Evolutionary conservation across 2,797 vertebrate genomes (phyloP).

Genomic region (Tapera naevia): DNA sequence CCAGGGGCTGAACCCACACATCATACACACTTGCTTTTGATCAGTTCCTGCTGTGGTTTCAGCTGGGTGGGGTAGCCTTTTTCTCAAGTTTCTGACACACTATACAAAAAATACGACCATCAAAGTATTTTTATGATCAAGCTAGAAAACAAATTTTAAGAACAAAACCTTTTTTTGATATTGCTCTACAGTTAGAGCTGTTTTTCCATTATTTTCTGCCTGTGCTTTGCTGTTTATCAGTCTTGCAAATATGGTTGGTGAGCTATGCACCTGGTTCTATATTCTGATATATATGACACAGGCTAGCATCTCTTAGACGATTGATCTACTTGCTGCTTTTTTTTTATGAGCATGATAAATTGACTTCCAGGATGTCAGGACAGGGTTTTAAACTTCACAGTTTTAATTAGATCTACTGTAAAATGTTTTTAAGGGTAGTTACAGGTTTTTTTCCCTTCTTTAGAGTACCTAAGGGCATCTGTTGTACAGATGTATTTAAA

Average conservation of each 20-base stretch:
- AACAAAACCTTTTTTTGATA: not conserved
- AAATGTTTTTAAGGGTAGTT: not conserved
- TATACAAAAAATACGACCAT: not conserved
- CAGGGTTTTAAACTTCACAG: not conserved
- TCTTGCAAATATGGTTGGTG: not conserved
- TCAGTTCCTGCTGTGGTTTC: conserved; percentile 64
- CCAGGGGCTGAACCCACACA: conserved; percentile 30
- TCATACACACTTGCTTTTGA: not conserved
- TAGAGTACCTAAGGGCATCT: not conserved
- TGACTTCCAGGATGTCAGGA: not conserved
- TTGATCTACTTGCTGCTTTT: not conserved
- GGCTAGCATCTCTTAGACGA: not conserved
- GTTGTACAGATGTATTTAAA: not conserved
- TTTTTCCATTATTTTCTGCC: not conserved
- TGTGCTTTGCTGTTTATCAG: not conserved
- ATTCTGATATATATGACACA: not conserved
- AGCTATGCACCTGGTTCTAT: not conserved
- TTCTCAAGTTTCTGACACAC: conserved; percentile 4
- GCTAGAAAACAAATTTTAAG: conserved; percentile 13
- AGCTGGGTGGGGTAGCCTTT: conserved; percentile 62
- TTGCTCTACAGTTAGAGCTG: not conserved
- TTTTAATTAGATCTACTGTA: not conserved
- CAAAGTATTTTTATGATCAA: not conserved
- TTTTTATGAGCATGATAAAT: not conserved
- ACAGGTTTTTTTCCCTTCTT: rapidly evolving